Conservation (phyloP, 2,888 invertebrate genomes). For the Himalopsyche tibetana region DNA sequence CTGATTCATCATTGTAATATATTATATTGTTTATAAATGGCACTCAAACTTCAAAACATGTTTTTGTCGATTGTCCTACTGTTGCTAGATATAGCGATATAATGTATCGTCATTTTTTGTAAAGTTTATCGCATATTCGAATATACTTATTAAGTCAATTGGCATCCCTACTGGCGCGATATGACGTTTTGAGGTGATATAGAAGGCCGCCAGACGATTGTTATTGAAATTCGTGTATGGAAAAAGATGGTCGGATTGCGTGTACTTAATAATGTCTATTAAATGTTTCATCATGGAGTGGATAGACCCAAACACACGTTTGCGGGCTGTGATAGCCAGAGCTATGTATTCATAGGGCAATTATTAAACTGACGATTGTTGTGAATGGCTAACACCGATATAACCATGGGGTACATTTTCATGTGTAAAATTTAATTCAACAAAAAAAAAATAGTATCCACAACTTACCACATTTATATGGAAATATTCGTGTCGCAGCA, state of each 20-base stretch:
- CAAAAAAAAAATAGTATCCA: no score
- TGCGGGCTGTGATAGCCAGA: constrained; percentile 43
- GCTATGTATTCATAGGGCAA: constrained; percentile 50
- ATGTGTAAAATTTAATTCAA: background rate
- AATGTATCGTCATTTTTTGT: no score
- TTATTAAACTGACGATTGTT: constrained; percentile 59
- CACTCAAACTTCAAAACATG: no score
- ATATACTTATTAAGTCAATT: no score
- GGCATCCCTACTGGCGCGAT: background rate
- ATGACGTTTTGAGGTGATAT: constrained; percentile 2
- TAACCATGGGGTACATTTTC: no score
- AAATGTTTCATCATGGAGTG: constrained; percentile 60
- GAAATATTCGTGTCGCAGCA: no score
- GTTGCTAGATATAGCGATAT: no score
- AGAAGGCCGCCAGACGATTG: background rate
- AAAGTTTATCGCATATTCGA: no score
- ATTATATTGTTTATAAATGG: no score
- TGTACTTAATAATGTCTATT: constrained; percentile 61
- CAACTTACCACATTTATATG: no score
- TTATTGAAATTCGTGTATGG: constrained; percentile 45
- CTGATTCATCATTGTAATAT: no score
- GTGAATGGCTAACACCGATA: constrained; percentile 45
- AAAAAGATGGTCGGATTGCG: constrained; percentile 59
- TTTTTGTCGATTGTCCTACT: no score
- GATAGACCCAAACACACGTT: constrained; percentile 40